Percentiles rank a stretch among this genome's conserved stretches.
Conservation (phyloP, 2,797 vertebrate species). For the Pipistrellus nathusii region DNA sequence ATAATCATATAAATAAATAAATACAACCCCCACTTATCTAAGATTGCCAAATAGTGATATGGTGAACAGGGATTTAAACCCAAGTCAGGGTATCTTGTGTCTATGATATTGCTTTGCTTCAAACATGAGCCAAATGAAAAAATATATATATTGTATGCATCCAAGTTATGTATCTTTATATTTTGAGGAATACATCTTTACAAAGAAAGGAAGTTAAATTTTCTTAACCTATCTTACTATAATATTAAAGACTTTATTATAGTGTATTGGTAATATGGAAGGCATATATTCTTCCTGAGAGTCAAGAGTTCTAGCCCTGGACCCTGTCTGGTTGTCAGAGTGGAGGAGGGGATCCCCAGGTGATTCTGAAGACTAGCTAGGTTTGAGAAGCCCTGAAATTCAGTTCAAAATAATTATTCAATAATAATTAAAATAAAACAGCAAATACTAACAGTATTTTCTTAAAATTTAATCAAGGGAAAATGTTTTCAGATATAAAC, state of each 20-base stretch:
- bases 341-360: neutral
- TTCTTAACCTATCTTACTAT: neutral
- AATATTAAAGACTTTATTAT: neutral
- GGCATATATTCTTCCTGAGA: neutral
- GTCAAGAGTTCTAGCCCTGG: neutral
- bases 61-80: neutral
- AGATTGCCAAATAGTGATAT: neutral
- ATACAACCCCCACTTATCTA: neutral
- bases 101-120: neutral
- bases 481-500: constrained; percentile 22
- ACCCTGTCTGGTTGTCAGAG: neutral
- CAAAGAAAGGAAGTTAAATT: neutral
- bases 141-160: neutral
- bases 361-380: neutral
- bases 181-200: neutral
- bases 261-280: neutral
- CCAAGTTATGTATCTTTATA: neutral
- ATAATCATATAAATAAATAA: neutral
- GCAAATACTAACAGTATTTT: neutral
- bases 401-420: neutral
- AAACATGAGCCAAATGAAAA: neutral
- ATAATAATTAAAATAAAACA: neutral
- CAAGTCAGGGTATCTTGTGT: neutral
- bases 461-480: neutral
- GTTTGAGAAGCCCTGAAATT: neutral